Conservation (phyloP, 2,797 vertebrate species). For the Cyprinodon diabolis region DNA sequence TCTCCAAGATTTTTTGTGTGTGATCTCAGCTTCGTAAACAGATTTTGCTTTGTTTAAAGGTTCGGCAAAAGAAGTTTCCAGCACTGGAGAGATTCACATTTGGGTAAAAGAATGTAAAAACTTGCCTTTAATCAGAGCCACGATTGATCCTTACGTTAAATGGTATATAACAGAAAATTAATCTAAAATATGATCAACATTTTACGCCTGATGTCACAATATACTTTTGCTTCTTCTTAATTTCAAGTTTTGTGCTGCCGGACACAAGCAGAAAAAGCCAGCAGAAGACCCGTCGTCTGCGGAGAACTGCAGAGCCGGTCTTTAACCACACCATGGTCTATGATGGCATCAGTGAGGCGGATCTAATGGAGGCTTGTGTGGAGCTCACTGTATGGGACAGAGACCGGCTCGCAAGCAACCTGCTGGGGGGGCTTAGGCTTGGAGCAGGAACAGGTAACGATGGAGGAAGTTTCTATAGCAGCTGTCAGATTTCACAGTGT, state of each 20-base stretch:
- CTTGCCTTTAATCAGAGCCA: slow-evolving; percentile 85
- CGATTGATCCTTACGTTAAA: slow-evolving; percentile 93
- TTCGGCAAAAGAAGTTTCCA: slow-evolving; percentile 74
- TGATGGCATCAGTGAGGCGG: slow-evolving; percentile 89
- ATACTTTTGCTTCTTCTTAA: background rate
- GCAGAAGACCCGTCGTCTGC: slow-evolving; percentile 92
- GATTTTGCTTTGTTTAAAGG: slow-evolving; percentile 35
- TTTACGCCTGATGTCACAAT: background rate
- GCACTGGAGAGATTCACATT: slow-evolving; percentile 93
- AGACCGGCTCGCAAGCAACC: slow-evolving; percentile 89
- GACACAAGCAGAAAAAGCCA: slow-evolving; percentile 96
- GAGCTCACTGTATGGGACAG: slow-evolving; percentile 97
- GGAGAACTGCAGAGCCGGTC: slow-evolving; percentile 84
- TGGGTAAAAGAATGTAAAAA: slow-evolving; percentile 96
- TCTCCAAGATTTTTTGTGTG: background rate
- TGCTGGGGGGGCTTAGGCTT: slow-evolving; percentile 92
- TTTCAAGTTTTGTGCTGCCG: slow-evolving; percentile 89
- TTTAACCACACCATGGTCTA: slow-evolving; percentile 99
- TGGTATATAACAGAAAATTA: slow-evolving; percentile 81
- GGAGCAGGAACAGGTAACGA: slow-evolving; percentile 88
- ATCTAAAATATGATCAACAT: background rate
- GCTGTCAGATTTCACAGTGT: background rate
- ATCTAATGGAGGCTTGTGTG: slow-evolving; percentile 90
- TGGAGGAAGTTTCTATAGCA: no score
- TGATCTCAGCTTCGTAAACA: background rate